phyloP scores from a whole-genome alignment of 2,797 vertebrate genomes.

The Setipinna tenuifilis region DNA sequence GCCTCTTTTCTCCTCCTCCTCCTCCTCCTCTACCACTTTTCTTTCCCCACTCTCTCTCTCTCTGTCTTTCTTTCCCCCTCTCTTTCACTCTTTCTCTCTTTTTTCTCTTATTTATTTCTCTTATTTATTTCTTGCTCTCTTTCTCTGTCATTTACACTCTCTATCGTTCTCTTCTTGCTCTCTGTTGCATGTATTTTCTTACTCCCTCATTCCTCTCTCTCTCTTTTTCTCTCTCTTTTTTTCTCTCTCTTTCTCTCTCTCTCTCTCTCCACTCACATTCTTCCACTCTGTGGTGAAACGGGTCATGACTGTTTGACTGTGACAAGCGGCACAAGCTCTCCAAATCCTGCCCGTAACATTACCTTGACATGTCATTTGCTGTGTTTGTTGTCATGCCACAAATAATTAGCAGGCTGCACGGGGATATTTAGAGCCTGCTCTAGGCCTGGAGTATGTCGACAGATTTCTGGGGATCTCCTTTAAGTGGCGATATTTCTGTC shows the following conservation, averaged over 20 bases:
- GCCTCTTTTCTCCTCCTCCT: slow-evolving; percentile 22
- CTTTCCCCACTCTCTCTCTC: slow-evolving; percentile 25
- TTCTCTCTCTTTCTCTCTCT: neutral
- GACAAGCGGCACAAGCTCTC: slow-evolving; percentile 14
- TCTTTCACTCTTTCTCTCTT: neutral
- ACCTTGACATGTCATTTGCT: slow-evolving; percentile 41
- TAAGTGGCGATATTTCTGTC: slow-evolving; percentile 17
- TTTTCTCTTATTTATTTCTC: neutral
- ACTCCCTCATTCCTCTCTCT: neutral
- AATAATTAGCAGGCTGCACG: slow-evolving; percentile 34
- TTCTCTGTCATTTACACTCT: too few species aligned
- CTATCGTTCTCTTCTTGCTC: too few species aligned
- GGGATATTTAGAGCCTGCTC: slow-evolving; percentile 11
- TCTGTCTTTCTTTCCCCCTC: slow-evolving; percentile 20
- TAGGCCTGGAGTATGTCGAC: slow-evolving; percentile 12
- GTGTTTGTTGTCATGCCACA: slow-evolving; percentile 36
- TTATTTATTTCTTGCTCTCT: slow-evolving; percentile 1
- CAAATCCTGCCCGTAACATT: slow-evolving; percentile 14
- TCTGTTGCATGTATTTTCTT: too few species aligned
- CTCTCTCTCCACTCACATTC: slow-evolving; percentile 1
- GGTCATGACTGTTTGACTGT: slow-evolving; percentile 26
- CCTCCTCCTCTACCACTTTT: neutral
- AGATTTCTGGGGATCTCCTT: slow-evolving; percentile 1
- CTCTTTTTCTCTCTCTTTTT: neutral
- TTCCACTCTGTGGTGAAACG: slow-evolving; percentile 25